A percentile compares a stretch with the other conserved stretches of the same genome.
Evolutionary conservation across 2,888 invertebrate species (phyloP).

Genomic region (Nomada ferruginata): DNA sequence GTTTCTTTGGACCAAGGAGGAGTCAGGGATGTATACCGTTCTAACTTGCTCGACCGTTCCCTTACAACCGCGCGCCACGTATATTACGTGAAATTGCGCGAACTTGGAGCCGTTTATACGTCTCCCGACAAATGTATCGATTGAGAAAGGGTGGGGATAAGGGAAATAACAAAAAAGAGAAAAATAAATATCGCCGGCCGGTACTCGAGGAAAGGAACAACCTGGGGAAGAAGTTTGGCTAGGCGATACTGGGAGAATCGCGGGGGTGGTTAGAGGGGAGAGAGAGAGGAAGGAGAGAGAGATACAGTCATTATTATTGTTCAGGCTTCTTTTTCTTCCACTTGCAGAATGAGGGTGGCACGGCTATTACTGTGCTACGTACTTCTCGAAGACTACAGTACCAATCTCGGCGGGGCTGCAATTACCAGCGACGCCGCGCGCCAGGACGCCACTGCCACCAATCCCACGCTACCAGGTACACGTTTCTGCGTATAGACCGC

Average conservation of each 20-base stretch:
- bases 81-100: constrained; percentile 63
- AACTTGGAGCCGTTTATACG: constrained; percentile 53
- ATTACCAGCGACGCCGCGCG: constrained; percentile 79
- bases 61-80: constrained; percentile 40
- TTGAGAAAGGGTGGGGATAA: constrained; percentile 27
- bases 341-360: constrained; percentile 82
- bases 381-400: constrained; percentile 81
- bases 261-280: neutral
- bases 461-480: constrained; percentile 69
- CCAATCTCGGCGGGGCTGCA: constrained; percentile 77
- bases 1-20: constrained; percentile 27
- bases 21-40: constrained; percentile 18
- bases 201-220: constrained; percentile 11
- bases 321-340: constrained; percentile 63
- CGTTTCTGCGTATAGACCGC: constrained; percentile 7
- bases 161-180: constrained; percentile 20
- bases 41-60: constrained; percentile 19
- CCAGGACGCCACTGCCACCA: constrained; percentile 75
- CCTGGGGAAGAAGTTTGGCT: constrained; percentile 6
- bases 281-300: neutral
- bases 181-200: neutral
- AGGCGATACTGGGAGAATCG: neutral
- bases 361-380: constrained; percentile 82
- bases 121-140: constrained; percentile 66
- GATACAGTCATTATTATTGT: constrained; percentile 64